These are phyloP conservation scores for Caenorhabditis briggsae DNA, from an alignment of 1,140 invertebrate species.

Conservation along the genomic window DNA sequence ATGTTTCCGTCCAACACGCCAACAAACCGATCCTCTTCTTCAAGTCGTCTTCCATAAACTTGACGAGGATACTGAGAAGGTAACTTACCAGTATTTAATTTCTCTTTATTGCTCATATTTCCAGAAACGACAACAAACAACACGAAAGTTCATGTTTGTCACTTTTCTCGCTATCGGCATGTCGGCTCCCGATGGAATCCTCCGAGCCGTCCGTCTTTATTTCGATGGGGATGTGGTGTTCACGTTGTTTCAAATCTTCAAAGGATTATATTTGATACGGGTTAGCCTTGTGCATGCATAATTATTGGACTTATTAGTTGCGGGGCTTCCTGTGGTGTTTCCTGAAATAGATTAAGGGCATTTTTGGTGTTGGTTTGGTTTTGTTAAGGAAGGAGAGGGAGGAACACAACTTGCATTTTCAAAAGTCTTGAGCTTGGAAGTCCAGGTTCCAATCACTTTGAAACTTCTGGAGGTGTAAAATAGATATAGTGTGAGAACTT, in stretches of 20 bases:
- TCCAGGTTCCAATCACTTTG: too few species aligned
- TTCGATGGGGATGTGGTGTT: slow-evolving; percentile 9
- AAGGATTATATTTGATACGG: slow-evolving; percentile 38
- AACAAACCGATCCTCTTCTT: slow-evolving; percentile 58
- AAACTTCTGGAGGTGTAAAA: too few species aligned
- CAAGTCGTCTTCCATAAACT: slow-evolving; percentile 59
- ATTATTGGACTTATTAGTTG: neutral
- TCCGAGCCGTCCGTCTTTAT: slow-evolving; percentile 40
- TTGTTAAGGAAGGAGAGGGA: too few species aligned
- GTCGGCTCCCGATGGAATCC: slow-evolving; percentile 48
- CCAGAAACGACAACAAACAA: slow-evolving; percentile 35
- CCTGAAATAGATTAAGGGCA: neutral
- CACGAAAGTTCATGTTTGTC: slow-evolving; percentile 57
- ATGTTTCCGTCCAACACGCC: slow-evolving; percentile 15
- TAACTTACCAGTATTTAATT: neutral
- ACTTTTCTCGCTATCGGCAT: slow-evolving; percentile 46
- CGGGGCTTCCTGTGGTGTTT: neutral
- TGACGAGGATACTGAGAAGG: slow-evolving; percentile 61
- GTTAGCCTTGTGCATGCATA: slow-evolving; percentile 13
- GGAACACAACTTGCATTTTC: too few species aligned
- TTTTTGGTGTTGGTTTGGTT: too few species aligned
- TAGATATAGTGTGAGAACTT: too few species aligned
- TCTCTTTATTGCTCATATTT: neutral
- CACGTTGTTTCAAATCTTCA: slow-evolving; percentile 49
- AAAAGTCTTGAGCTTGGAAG: too few species aligned